A percentile compares a stretch with the other conserved stretches of the same genome.
Evolutionary conservation across 2,113 vertebrate genomes (phyloP).

Genomic region (Pygoscelis antarcticus): DNA sequence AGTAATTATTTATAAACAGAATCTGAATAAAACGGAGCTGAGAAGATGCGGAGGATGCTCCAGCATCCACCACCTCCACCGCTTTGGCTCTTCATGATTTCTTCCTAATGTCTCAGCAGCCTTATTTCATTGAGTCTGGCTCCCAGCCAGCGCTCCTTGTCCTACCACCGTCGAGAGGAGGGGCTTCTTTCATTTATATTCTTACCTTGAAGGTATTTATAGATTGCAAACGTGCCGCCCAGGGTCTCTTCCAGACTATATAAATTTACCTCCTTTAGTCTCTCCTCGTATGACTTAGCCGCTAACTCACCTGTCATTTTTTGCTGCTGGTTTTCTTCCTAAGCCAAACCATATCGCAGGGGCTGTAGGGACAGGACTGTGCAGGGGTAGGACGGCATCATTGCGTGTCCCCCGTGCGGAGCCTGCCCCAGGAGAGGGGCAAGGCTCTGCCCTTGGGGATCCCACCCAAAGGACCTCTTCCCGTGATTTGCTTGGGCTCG

Average conservation of each 20-base stretch:
- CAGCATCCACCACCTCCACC: neutral
- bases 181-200: neutral
- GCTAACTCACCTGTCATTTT: neutral
- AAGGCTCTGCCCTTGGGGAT: neutral
- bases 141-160: neutral
- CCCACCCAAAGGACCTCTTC: neutral
- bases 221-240: neutral
- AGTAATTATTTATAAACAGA: neutral
- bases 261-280: neutral
- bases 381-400: neutral
- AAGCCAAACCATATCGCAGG: neutral
- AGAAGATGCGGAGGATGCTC: neutral
- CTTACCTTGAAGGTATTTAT: constrained; percentile 24
- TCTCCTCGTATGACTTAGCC: neutral
- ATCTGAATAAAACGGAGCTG: neutral
- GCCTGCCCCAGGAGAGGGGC: neutral
- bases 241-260: neutral
- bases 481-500: neutral
- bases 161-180: neutral
- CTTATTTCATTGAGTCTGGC: neutral
- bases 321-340: neutral
- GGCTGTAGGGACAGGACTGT: neutral
- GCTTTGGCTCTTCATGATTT: neutral
- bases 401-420: accelerated
- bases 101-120: neutral